Evolutionary conservation across 2,113 vertebrate species (phyloP).

Genomic region (Cyrtonyx montezumae): DNA sequence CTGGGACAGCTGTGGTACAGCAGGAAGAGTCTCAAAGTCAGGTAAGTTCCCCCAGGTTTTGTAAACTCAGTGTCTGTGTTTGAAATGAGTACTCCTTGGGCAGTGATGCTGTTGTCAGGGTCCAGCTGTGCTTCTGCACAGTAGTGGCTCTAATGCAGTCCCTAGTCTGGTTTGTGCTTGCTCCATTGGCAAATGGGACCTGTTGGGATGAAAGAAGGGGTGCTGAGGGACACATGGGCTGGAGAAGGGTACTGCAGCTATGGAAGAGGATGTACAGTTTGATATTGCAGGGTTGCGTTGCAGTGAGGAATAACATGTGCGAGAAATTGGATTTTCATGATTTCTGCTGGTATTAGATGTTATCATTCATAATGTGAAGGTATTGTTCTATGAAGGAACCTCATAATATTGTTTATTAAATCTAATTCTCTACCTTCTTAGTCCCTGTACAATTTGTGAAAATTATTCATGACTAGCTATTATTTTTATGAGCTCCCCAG

Average conservation of each 20-base stretch:
- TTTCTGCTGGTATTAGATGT: neutral
- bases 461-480: neutral
- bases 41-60: neutral
- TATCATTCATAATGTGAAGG: neutral
- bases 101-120: fast-evolving
- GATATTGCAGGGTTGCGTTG: neutral
- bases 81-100: fast-evolving
- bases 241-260: fast-evolving
- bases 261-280: fast-evolving
- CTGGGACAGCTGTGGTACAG: neutral
- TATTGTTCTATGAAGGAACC: neutral
- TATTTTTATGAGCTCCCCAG: neutral
- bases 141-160: fast-evolving
- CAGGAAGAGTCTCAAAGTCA: neutral
- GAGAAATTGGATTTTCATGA: neutral
- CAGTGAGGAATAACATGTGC: neutral
- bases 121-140: fast-evolving
- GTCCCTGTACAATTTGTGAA: neutral
- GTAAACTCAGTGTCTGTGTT: neutral
- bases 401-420: neutral
- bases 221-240: fast-evolving
- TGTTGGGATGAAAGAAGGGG: fast-evolving
- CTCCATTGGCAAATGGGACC: neutral
- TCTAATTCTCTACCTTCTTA: neutral
- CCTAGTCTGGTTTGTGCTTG: neutral